Evolutionary conservation across 64 coral and sea anemone species (phyloP), one percentile per base, ranked within the genome.

Genomic region (Montipora foliosa): DNA sequence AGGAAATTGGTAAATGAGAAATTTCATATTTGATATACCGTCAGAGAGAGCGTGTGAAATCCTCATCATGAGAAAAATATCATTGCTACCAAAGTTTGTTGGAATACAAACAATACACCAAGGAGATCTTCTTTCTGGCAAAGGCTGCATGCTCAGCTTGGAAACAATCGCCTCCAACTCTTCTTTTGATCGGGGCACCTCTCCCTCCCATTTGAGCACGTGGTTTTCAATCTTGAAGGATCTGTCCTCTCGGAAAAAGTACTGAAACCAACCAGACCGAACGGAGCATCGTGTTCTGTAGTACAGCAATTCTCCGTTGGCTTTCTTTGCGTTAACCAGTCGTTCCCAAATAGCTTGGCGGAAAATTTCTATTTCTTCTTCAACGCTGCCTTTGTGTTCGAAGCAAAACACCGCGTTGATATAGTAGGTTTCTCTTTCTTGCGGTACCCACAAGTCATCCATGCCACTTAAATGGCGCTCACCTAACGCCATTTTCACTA

Each of bases 211-310:
- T 45, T 78, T 59, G 61, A 89, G 96, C 21, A 99, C 95, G 21
- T 99, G 98, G 4, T 99, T 92, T 59, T 92, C 86, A 67, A 99
- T 94, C 50, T 86, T 62, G 48, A 99, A 99, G 76, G 79, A 82
- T 45, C 60, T 83, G 51, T 96, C 92, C 21, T 99, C 92, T n/a
- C 94, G 71, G 6, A 99, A 95, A 60, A 99, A 99, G 49, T 96
- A 96, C 79, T 99, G 98, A 21, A 99, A 99, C 44, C 75, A 91
- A 4, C 98, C 98, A 13, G 92, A 83, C 5, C 76, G 75, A 15
- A 99, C 87, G n/a, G 57, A 90, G 58, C 87, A 87, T 0, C 83
- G 88, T 12, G 75, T 45, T 80, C 98, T 85, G 47, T 89, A 95
- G 13, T 89, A 96, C 1, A 48, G 3, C 15, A 94, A 24, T 45